Percentiles rank a stretch among this genome's conserved stretches.
phyloP scores from a whole-genome alignment of 1,140 invertebrate species.

The Cherax quadricarinatus region DNA sequence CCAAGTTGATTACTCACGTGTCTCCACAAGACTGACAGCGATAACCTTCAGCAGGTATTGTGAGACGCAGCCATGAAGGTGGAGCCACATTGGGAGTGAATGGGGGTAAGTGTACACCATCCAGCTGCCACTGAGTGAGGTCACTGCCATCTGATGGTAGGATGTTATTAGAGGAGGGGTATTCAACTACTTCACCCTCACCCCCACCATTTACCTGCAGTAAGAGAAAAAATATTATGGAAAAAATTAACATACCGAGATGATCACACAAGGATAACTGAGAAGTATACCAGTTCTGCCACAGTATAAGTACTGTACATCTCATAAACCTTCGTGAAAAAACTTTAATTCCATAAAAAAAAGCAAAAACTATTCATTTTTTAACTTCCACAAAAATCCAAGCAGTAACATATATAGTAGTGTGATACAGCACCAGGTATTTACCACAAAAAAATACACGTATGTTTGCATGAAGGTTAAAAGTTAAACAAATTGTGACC shows the following conservation, averaged over 20 bases:
- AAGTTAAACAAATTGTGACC: too few relatives aligned
- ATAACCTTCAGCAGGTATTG: slow-evolving; percentile 72
- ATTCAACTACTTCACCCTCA: slow-evolving; percentile 67
- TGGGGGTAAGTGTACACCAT: slow-evolving; percentile 64
- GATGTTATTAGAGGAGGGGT: slow-evolving; percentile 66
- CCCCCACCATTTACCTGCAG: slow-evolving; percentile 43
- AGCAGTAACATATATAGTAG: too few relatives aligned
- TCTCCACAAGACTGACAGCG: slow-evolving; percentile 71
- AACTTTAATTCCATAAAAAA: too few relatives aligned
- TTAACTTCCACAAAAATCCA: too few relatives aligned
- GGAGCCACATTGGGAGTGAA: slow-evolving; percentile 65
- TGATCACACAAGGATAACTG: too few relatives aligned
- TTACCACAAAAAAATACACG: too few relatives aligned
- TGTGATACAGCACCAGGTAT: too few relatives aligned
- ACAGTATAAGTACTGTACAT: too few relatives aligned
- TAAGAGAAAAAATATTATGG: not conserved
- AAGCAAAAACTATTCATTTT: too few relatives aligned
- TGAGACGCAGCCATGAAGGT: slow-evolving; percentile 70
- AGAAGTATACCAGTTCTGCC: too few relatives aligned
- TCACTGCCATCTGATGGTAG: slow-evolving; percentile 45
- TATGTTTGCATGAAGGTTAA: too few relatives aligned
- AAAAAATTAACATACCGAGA: not conserved
- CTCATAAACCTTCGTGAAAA: too few relatives aligned
- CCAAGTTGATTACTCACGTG: slow-evolving; percentile 53
- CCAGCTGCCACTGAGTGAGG: slow-evolving; percentile 71